Conservation (phyloP, 2,888 invertebrate genomes). For the Aphodius granarius region DNA sequence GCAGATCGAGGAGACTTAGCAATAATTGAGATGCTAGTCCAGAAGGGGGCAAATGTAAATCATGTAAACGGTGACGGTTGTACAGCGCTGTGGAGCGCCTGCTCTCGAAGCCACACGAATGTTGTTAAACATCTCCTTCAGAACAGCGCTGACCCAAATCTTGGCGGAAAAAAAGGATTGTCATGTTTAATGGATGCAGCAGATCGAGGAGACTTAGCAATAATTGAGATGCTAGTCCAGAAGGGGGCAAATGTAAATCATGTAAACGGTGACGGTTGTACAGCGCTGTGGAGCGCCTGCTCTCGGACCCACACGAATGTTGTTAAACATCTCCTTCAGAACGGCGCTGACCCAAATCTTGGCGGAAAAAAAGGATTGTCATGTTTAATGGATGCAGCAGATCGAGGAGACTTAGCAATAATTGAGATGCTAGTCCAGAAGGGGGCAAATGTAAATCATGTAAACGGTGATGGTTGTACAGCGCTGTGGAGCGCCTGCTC, state of each 20-base stretch:
- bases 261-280: background rate
- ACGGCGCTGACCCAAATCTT: background rate
- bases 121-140: background rate
- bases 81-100: background rate
- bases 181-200: background rate
- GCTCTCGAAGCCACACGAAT: background rate
- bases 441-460: background rate
- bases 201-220: background rate
- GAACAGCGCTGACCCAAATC: background rate
- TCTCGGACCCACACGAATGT: background rate
- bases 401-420: background rate
- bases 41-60: background rate
- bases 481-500: no score
- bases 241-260: background rate
- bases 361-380: background rate
- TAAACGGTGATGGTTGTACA: no score
- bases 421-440: background rate
- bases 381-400: background rate
- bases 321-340: background rate
- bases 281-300: no score
- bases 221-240: background rate
- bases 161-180: background rate
- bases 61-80: background rate
- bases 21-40: background rate
- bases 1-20: background rate